Evolutionary conservation across 2,888 invertebrate species (phyloP).

Genomic region (Erannis defoliaria): DNA sequence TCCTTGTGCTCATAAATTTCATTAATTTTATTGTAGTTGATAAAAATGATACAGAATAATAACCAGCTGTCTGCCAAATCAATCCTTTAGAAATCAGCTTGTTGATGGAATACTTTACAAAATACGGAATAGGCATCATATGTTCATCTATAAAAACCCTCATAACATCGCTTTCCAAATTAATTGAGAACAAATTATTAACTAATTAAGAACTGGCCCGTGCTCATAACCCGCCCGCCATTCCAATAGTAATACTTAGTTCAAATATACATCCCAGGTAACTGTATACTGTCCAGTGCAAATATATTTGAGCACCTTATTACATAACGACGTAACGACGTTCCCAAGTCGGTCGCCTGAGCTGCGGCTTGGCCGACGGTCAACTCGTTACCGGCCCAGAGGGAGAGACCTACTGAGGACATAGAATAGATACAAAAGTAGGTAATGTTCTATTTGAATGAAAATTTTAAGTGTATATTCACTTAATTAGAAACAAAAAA

Average conservation of each 20-base stretch:
- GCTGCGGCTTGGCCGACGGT: slow-evolving; percentile 48
- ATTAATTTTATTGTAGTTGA: too few species aligned
- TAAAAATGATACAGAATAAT: too few species aligned
- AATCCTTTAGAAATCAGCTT: too few species aligned
- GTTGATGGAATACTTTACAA: too few species aligned
- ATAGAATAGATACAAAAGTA: slow-evolving; percentile 1
- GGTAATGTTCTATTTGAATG: neutral
- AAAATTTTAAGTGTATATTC: too few species aligned
- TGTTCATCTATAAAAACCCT: too few species aligned
- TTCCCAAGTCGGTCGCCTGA: slow-evolving; percentile 38
- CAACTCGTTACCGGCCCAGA: slow-evolving; percentile 47
- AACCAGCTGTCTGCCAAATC: too few species aligned
- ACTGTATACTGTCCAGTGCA: slow-evolving; percentile 18
- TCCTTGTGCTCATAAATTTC: too few species aligned
- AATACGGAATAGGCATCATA: too few species aligned
- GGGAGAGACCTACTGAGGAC: slow-evolving; percentile 28
- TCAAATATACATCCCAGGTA: slow-evolving; percentile 14
- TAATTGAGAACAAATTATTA: neutral
- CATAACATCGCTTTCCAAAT: too few species aligned
- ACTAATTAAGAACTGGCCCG: neutral
- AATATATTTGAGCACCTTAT: slow-evolving; percentile 37
- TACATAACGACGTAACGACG: slow-evolving; percentile 26
- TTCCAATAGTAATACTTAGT: neutral
- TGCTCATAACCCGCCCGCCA: neutral
- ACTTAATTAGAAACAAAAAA: too few species aligned